phyloP scores from a whole-genome alignment of 2,888 invertebrate genomes.

The Bombyx huttoni region DNA sequence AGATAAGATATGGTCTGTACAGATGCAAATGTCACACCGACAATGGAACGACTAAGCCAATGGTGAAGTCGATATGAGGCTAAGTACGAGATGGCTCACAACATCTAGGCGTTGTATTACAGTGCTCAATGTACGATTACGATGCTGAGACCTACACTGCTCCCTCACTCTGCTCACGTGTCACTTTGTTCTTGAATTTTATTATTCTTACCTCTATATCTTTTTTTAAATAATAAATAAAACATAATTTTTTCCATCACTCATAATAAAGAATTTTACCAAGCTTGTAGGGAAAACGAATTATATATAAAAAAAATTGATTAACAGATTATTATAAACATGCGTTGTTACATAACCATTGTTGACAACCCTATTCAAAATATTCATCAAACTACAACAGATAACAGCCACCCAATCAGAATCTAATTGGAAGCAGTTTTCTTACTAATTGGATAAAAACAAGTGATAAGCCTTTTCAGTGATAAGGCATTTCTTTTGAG shows the following conservation, averaged over 20 bases:
- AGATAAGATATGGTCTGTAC: constrained; percentile 25
- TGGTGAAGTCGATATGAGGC: constrained; percentile 51
- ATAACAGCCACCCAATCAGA: constrained; percentile 1
- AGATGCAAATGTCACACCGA: constrained; percentile 38
- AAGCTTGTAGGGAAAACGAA: neutral
- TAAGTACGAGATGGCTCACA: constrained; percentile 53
- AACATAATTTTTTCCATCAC: too few species aligned
- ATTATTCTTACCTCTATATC: neutral
- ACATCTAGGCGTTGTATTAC: constrained; percentile 43
- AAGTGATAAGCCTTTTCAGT: neutral
- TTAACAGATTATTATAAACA: too few species aligned
- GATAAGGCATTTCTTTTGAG: neutral
- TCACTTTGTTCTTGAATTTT: neutral
- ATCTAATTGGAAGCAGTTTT: neutral
- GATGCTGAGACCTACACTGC: constrained; percentile 39
- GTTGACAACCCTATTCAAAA: neutral
- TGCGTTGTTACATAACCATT: neutral
- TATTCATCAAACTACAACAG: neutral
- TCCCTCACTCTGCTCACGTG: constrained; percentile 32
- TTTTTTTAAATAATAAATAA: neutral
- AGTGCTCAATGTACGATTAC: constrained; percentile 40
- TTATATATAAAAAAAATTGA: neutral
- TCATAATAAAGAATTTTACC: neutral
- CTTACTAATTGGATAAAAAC: neutral
- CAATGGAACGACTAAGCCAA: constrained; percentile 65